These are phyloP conservation scores for Parnassius mnemosyne DNA, from an alignment of 2,888 invertebrate species.

Conservation along the genomic window DNA sequence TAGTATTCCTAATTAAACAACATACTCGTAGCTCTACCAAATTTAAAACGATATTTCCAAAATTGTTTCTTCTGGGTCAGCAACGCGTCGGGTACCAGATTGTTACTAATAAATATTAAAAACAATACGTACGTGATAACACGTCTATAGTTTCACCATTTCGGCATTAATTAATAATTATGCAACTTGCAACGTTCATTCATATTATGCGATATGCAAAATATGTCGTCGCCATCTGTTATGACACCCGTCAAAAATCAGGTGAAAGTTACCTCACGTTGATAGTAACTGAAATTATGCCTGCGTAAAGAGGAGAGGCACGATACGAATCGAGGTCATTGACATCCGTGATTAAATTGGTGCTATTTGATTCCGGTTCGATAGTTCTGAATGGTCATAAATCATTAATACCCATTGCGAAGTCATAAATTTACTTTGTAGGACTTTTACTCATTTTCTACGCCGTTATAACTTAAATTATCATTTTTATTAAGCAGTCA, in stretches of 20 bases:
- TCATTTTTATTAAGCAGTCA: too few species aligned
- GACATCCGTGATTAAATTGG: constrained; percentile 10
- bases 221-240: constrained; percentile 10
- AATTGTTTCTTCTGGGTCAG: too few species aligned
- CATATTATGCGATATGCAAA: constrained; percentile 1
- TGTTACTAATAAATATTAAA: too few species aligned
- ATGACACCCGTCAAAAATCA: constrained; percentile 17
- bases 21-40: too few species aligned
- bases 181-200: constrained; percentile 7
- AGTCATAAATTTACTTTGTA: background rate
- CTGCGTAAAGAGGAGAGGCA: background rate
- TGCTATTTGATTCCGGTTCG: constrained; percentile 15
- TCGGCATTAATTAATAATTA: constrained; percentile 16
- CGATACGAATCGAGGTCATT: constrained; percentile 12
- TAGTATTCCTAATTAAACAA: too few species aligned
- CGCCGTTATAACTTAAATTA: too few species aligned
- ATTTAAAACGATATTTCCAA: too few species aligned
- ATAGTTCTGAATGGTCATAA: background rate
- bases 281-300: constrained; percentile 9
- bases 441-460: too few species aligned
- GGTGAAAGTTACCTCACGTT: constrained; percentile 20
- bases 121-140: background rate
- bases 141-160: constrained; percentile 15
- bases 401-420: constrained; percentile 1
- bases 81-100: too few species aligned